Evolutionary conservation across 2,797 vertebrate genomes (phyloP), one percentile per base, ranked within the genome.

Genomic region (Microhierax caerulescens): DNA sequence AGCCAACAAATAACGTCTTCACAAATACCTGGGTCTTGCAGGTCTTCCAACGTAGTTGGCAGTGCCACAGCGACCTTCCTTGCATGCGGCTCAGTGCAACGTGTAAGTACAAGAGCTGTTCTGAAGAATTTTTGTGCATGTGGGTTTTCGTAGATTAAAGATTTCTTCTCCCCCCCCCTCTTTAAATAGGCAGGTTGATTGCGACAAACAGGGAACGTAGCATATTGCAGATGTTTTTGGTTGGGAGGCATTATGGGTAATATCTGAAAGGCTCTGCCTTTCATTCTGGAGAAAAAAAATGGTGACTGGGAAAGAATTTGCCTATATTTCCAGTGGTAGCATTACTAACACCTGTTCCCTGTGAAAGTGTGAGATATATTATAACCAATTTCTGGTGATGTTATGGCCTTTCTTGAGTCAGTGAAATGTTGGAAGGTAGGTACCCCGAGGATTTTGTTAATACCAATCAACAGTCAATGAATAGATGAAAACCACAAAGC

Each of bases 11-110:
- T 96, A 94, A 95, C 65, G 4, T 72, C 59, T 90, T 75, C 37
- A 19, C 72, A 63, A 97, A 95, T 90, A 60, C 81, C 67, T 85
- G 94, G 82, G 27, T 97, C 85, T 95, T 97, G 92, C 95, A 96
- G 95, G 93, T 97, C 94, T 87, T 75, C 85, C 85, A 53, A 32
- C 69, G 5, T 39, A 85, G 89, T 70, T 69, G 95, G 76, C 69
- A 57, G 36, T 67, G 84, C 61, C 67, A 78, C 75, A 36, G 59
- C 34, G 87, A 11, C 88, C 39, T 57, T 67, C 59, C 92, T 21
- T 21, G 34, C 51, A 0, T 22, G 51, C 13, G 1, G 45, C 73
- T 88, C n/a, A 5, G 34, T 64, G 74, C 23, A 20, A 65, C 0
- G 0, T 37, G 96, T 97, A 88, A 97, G 95, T 96, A 96, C 75